Percentiles rank a stretch among this genome's conserved stretches.
Conservation (phyloP, 2,113 vertebrate genomes). For the Mus pahari region DNA sequence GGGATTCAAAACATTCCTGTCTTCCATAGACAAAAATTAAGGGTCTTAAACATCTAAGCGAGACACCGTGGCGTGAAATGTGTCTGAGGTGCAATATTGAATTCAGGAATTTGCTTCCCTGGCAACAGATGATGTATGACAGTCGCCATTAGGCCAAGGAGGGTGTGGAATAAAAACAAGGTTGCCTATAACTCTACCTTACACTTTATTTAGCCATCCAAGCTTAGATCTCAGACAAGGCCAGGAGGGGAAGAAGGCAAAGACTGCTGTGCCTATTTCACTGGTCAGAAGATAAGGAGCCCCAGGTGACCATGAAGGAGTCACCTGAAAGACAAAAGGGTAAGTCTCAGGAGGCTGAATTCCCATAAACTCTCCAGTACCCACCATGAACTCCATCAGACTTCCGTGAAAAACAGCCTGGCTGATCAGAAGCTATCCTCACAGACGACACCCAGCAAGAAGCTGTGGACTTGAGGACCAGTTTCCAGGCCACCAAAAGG, state of each 20-base stretch:
- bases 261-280: not conserved
- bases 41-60: not conserved
- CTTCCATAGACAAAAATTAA: not conserved
- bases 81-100: not conserved
- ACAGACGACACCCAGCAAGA: not conserved
- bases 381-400: not conserved
- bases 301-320: not conserved
- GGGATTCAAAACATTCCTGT: not conserved
- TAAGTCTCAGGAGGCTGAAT: not conserved
- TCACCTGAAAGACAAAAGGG: not conserved
- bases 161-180: not conserved
- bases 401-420: accelerated
- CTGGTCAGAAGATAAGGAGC: not conserved
- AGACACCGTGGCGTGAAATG: not conserved
- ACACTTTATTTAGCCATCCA: not conserved
- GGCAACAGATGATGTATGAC: not conserved
- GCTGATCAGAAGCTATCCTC: not conserved
- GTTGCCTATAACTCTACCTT: accelerated
- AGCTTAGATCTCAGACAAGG: not conserved
- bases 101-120: not conserved
- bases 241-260: not conserved
- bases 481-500: not conserved
- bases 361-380: not conserved
- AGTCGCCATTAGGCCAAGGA: not conserved
- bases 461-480: not conserved